Percentiles rank a stretch among this genome's conserved stretches.
phyloP scores from a whole-genome alignment of 2,797 vertebrate species.

The Acestrorhynchus altus region DNA sequence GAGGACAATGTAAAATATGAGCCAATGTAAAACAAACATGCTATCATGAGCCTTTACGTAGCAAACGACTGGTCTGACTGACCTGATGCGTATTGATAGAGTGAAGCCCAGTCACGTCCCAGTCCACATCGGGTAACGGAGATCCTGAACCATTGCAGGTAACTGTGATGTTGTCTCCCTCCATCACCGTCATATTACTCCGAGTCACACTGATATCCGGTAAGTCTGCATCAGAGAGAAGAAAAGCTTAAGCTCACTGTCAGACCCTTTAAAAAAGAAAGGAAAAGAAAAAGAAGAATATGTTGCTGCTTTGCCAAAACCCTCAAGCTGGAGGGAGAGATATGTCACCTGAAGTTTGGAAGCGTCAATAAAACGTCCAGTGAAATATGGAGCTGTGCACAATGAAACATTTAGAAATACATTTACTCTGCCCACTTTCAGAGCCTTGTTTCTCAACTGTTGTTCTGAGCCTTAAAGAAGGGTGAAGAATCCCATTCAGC shows the following conservation, averaged over 20 bases:
- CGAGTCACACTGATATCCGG: constrained; percentile 97
- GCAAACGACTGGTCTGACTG: constrained; percentile 53
- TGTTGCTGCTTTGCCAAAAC: not conserved
- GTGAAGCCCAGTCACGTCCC: constrained; percentile 90
- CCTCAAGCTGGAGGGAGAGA: not conserved
- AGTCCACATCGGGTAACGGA: constrained; percentile 94
- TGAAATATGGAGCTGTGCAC: not conserved
- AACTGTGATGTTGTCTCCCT: constrained; percentile 92
- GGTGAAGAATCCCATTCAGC: not conserved
- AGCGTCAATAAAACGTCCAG: not conserved
- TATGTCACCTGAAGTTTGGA: not conserved
- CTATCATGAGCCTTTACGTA: constrained; percentile 48
- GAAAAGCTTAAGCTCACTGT: constrained; percentile 24
- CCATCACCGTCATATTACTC: constrained; percentile 88
- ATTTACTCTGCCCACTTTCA: not conserved
- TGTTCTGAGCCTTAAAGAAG: too few relatives aligned
- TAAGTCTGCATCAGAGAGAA: constrained; percentile 78
- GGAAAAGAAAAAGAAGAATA: not conserved
- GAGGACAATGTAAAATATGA: too few relatives aligned
- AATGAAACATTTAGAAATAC: too few relatives aligned
- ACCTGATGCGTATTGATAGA: constrained; percentile 98
- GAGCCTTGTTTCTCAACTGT: too few relatives aligned
- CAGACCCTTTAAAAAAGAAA: not conserved
- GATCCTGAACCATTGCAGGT: constrained; percentile 95
- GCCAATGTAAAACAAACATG: too few relatives aligned